A percentile compares a stretch with the other conserved stretches of the same genome.
Conservation (phyloP, 2,113 vertebrate genomes). For the Rynchops niger region DNA sequence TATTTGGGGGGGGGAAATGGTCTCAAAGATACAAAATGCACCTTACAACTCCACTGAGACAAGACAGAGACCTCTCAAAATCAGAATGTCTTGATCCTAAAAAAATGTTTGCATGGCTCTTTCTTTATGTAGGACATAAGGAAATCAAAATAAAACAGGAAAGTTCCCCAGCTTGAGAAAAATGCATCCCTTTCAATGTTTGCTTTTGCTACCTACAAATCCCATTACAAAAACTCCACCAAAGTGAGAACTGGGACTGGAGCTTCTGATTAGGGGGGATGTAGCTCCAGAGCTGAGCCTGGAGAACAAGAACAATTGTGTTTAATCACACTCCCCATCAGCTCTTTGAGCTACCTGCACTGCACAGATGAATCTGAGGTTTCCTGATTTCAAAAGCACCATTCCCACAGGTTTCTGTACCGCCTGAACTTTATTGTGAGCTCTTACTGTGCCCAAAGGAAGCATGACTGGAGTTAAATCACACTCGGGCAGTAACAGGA, state of each 20-base stretch:
- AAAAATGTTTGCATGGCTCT: background rate
- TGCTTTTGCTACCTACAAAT: background rate
- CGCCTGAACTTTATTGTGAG: background rate
- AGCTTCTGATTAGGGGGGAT: background rate
- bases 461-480: background rate
- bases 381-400: background rate
- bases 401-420: background rate
- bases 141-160: background rate
- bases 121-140: background rate
- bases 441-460: background rate
- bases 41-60: background rate
- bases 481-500: accelerated
- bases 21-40: background rate
- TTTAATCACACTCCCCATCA: background rate
- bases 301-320: background rate
- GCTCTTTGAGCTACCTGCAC: background rate
- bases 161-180: background rate
- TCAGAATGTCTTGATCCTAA: background rate
- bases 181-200: background rate
- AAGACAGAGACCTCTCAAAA: background rate
- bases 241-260: accelerated
- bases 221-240: background rate
- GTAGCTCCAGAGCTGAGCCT: background rate
- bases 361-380: background rate
- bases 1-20: background rate